phyloP scores from a whole-genome alignment of 2,113 vertebrate species.

The Labeo catla region DNA sequence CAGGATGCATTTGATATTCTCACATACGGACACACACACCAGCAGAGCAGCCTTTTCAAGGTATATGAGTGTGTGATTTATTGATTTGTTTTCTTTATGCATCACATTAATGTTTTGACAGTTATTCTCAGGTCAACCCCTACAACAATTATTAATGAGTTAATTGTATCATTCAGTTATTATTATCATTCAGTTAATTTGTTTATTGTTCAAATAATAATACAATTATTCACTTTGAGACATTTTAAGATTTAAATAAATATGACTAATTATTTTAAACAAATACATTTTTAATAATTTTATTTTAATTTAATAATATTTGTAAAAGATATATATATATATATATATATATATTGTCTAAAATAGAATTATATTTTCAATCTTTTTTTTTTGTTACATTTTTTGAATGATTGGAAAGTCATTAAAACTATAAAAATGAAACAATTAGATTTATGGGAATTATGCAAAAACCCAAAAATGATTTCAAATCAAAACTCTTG shows the following conservation, averaged over 20 bases:
- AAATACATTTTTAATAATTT: no score
- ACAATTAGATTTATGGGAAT: background rate
- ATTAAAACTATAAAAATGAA: background rate
- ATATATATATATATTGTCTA: no score
- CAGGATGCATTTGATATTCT: slow-evolving; percentile 94
- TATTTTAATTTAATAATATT: no score
- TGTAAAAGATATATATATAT: no score
- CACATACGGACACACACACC: slow-evolving; percentile 85
- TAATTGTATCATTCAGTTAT: no score
- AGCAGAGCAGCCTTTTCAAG: slow-evolving; percentile 95
- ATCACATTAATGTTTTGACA: background rate
- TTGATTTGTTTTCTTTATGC: background rate
- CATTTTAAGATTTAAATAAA: background rate
- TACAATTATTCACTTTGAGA: background rate
- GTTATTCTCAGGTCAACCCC: background rate
- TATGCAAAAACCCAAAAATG: background rate
- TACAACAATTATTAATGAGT: background rate
- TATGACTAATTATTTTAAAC: no score
- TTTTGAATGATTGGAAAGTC: background rate
- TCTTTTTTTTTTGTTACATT: background rate
- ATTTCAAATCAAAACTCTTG: no score
- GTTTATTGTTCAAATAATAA: no score
- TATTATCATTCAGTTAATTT: no score
- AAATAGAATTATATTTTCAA: no score
- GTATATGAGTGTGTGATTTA: slow-evolving; percentile 9